Evolutionary conservation across 2,113 vertebrate genomes (phyloP).

Genomic region (Ceyx melanurus): DNA sequence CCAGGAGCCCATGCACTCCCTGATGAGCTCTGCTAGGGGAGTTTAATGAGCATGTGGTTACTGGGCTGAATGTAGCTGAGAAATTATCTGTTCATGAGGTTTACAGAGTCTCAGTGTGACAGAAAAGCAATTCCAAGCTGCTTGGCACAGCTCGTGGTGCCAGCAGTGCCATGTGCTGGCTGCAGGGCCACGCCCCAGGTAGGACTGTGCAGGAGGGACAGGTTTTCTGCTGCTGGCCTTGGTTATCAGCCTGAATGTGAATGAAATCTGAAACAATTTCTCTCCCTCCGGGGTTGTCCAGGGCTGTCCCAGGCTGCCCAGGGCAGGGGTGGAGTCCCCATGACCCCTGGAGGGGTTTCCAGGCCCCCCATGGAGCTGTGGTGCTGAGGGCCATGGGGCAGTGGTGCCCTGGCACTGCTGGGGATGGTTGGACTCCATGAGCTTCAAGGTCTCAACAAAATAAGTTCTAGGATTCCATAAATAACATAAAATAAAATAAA

Average conservation of each 20-base stretch:
- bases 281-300: not conserved
- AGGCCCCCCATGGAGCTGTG: not conserved
- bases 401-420: not conserved
- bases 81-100: not conserved
- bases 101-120: not conserved
- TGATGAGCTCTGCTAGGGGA: not conserved
- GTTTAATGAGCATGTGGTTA: not conserved
- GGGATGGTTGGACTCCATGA: not conserved
- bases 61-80: not conserved
- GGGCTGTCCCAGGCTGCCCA: not conserved
- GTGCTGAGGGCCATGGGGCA: not conserved
- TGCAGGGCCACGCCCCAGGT: not conserved
- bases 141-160: rapidly evolving
- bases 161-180: not conserved
- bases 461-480: too few relatives aligned
- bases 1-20: not conserved
- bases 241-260: not conserved
- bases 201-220: not conserved
- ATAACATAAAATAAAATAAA: too few relatives aligned
- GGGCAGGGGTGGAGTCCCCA: not conserved
- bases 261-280: not conserved
- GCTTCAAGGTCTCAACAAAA: not conserved
- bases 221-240: not conserved
- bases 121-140: not conserved
- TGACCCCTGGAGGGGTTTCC: not conserved